Conservation (phyloP, 2,797 vertebrate genomes). For the Lagodon rhomboides region DNA sequence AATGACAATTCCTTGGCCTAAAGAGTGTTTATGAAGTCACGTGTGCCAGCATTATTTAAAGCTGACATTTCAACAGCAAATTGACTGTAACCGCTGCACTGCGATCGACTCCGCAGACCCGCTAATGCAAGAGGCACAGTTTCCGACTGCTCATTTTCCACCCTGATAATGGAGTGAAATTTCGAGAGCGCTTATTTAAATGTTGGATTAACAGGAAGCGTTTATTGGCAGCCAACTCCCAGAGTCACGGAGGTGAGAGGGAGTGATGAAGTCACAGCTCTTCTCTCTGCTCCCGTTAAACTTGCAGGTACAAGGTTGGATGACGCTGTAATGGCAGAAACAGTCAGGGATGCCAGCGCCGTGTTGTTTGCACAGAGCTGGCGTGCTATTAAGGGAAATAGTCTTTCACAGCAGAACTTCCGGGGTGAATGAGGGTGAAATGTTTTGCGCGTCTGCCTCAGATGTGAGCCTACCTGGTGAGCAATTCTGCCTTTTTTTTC, state of each 20-base stretch:
- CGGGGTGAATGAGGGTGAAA: conserved; percentile 22
- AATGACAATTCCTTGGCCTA: not conserved
- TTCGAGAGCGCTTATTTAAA: conserved; percentile 28
- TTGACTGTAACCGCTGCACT: conserved; percentile 9
- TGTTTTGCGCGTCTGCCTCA: conserved; percentile 39
- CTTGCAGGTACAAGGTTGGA: conserved; percentile 28
- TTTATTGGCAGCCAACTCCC: conserved; percentile 29
- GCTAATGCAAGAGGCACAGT: conserved; percentile 1
- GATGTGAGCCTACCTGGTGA: conserved; percentile 39
- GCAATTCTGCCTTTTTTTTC: conserved; percentile 35
- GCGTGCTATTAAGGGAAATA: conserved; percentile 48
- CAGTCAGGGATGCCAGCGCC: conserved; percentile 1
- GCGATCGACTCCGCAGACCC: conserved; percentile 1
- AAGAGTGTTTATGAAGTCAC: not conserved
- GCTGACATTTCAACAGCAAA: conserved; percentile 5
- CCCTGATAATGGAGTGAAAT: conserved; percentile 22
- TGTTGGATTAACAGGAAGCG: conserved; percentile 6
- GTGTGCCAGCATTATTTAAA: not conserved
- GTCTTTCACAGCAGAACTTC: conserved; percentile 39
- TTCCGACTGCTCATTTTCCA: conserved; percentile 26
- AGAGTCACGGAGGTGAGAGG: conserved; percentile 7
- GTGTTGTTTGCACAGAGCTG: conserved; percentile 20
- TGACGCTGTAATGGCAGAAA: conserved; percentile 40
- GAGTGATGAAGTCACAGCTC: conserved; percentile 41
- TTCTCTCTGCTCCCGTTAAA: conserved; percentile 20